phyloP scores from a whole-genome alignment of 2,113 vertebrate genomes.

The Menidia beryllina region DNA sequence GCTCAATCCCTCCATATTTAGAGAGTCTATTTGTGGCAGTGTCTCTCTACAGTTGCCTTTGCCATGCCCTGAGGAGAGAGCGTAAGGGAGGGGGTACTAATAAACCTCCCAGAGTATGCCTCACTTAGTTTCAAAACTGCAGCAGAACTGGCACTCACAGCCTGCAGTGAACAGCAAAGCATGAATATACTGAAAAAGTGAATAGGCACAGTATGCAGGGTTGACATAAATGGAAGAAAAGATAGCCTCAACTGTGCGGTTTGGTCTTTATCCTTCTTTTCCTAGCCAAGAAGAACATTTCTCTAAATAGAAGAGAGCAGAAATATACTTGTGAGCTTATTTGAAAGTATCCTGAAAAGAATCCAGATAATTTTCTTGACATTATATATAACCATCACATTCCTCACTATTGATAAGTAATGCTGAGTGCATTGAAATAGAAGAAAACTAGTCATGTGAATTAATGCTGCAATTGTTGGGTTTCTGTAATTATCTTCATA shows the following conservation, averaged over 20 bases:
- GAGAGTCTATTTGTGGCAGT: conserved; percentile 77
- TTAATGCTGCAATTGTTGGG: too few species aligned
- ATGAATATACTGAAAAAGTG: conserved; percentile 39
- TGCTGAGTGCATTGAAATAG: background rate
- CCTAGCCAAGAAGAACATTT: background rate
- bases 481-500: too few species aligned
- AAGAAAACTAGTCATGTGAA: background rate
- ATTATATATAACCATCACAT: background rate
- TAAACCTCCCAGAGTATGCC: conserved; percentile 70
- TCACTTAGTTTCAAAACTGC: conserved; percentile 69
- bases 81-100: conserved; percentile 47
- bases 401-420: background rate
- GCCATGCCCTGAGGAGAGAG: conserved; percentile 66
- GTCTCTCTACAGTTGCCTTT: conserved; percentile 70
- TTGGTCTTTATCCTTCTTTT: conserved; percentile 8
- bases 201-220: conserved; percentile 27
- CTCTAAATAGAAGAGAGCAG: too few species aligned
- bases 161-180: conserved; percentile 62
- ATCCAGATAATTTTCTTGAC: background rate
- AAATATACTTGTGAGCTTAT: too few species aligned
- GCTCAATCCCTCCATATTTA: conserved; percentile 74
- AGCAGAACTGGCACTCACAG: conserved; percentile 56
- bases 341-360: too few species aligned
- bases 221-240: conserved; percentile 27
- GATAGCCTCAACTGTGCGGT: conserved; percentile 26